These are phyloP conservation scores for Sialis fuliginosa DNA, from an alignment of 2,888 invertebrate genomes.

Conservation along the genomic window DNA sequence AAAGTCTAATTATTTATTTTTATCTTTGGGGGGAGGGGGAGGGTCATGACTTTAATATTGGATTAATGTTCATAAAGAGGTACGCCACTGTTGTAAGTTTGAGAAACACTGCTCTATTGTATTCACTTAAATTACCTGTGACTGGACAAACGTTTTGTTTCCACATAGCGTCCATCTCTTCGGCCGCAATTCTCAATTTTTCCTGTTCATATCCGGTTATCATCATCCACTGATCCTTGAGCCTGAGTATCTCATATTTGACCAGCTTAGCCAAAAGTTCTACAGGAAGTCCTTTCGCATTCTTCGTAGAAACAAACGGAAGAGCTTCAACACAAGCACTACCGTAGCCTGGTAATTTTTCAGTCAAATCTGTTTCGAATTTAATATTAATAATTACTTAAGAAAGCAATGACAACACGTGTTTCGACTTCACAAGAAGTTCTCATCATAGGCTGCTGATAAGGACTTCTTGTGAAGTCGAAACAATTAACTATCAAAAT, in stretches of 20 bases:
- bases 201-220: background rate
- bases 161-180: background rate
- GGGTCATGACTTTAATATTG: too few relatives aligned
- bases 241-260: constrained; percentile 3
- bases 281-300: background rate
- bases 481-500: too few relatives aligned
- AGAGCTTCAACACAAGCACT: background rate
- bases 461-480: too few relatives aligned
- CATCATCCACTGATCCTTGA: constrained; percentile 1
- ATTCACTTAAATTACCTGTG: background rate
- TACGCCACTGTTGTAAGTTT: too few relatives aligned
- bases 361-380: background rate
- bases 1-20: too few relatives aligned
- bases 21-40: too few relatives aligned
- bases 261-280: constrained; percentile 1
- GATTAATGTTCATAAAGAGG: too few relatives aligned
- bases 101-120: too few relatives aligned
- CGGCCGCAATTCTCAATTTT: background rate
- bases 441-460: too few relatives aligned
- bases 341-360: background rate
- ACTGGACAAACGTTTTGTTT: background rate
- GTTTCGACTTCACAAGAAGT: too few relatives aligned
- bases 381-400: too few relatives aligned
- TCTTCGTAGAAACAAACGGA: background rate
- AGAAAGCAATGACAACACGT: too few relatives aligned